Conservation (phyloP, 2,888 invertebrate species). For the Rutpela maculata region DNA sequence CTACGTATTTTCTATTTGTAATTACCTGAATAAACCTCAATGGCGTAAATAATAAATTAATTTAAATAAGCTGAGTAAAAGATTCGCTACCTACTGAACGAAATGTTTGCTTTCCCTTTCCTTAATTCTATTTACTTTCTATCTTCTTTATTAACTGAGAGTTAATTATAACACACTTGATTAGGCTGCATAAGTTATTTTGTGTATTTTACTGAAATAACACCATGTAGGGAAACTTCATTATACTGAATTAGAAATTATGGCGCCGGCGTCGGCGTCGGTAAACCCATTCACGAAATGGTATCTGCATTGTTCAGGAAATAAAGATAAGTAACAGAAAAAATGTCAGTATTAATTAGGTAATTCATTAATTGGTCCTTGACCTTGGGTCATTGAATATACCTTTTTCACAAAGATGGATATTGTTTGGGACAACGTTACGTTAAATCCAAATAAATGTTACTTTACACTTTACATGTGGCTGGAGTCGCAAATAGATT, state of each 20-base stretch:
- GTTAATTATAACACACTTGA: slow-evolving; percentile 11
- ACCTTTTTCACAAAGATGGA: too few relatives aligned
- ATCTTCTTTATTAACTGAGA: slow-evolving; percentile 4
- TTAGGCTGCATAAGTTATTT: neutral
- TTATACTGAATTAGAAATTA: neutral
- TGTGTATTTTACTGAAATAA: slow-evolving; percentile 2
- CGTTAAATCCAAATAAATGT: too few relatives aligned
- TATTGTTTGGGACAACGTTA: too few relatives aligned
- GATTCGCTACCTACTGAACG: neutral
- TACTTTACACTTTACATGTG: too few relatives aligned
- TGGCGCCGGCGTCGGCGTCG: neutral
- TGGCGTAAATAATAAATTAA: slow-evolving; percentile 10
- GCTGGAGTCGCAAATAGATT: too few relatives aligned
- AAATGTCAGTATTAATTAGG: too few relatives aligned
- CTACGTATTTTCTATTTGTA: slow-evolving; percentile 11
- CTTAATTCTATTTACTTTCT: slow-evolving; percentile 8
- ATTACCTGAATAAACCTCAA: slow-evolving; percentile 9
- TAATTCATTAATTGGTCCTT: too few relatives aligned
- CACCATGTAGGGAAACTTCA: neutral
- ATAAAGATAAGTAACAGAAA: too few relatives aligned
- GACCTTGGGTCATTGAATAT: too few relatives aligned
- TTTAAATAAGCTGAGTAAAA: neutral
- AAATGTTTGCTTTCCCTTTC: neutral
- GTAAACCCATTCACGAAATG: neutral
- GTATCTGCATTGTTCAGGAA: too few relatives aligned